phyloP scores from a whole-genome alignment of 92 coral and sea anemone species.

The Anthopleura xanthogrammica region DNA sequence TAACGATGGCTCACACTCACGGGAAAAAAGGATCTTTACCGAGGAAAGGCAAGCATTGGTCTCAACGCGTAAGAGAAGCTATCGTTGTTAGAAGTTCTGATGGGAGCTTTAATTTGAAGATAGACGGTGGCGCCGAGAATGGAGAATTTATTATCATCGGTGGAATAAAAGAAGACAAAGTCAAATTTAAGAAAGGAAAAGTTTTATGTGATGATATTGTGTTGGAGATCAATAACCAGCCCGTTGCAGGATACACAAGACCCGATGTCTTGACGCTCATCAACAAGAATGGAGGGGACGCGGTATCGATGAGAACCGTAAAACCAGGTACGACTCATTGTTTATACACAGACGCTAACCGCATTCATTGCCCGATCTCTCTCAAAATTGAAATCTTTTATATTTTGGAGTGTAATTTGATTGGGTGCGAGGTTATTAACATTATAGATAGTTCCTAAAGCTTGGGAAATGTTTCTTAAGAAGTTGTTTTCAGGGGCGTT shows the following conservation, averaged over 20 bases:
- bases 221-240: conserved; percentile 73
- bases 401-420: not conserved
- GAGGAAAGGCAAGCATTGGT: conserved; percentile 95
- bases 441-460: not conserved
- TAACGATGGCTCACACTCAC: conserved; percentile 62
- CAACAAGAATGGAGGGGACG: conserved; percentile 81
- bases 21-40: conserved; percentile 69
- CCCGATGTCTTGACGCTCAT: conserved; percentile 85
- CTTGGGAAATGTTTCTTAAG: conserved; percentile 6
- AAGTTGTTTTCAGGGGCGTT: conserved; percentile 15
- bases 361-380: not conserved
- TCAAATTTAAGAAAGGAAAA: conserved; percentile 83
- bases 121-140: conserved; percentile 97
- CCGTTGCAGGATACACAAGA: conserved; percentile 93
- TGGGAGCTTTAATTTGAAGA: conserved; percentile 86
- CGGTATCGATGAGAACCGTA: conserved; percentile 72
- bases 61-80: conserved; percentile 81
- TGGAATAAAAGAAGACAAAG: conserved; percentile 84
- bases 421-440: not conserved
- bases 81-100: conserved; percentile 57
- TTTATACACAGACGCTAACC: not conserved
- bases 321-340: conserved; percentile 74
- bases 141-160: conserved; percentile 92
- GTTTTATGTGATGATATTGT: conserved; percentile 78
- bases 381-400: not conserved